Evolutionary conservation across 2,113 vertebrate genomes (phyloP).

Genomic region (Daubentonia madagascariensis): DNA sequence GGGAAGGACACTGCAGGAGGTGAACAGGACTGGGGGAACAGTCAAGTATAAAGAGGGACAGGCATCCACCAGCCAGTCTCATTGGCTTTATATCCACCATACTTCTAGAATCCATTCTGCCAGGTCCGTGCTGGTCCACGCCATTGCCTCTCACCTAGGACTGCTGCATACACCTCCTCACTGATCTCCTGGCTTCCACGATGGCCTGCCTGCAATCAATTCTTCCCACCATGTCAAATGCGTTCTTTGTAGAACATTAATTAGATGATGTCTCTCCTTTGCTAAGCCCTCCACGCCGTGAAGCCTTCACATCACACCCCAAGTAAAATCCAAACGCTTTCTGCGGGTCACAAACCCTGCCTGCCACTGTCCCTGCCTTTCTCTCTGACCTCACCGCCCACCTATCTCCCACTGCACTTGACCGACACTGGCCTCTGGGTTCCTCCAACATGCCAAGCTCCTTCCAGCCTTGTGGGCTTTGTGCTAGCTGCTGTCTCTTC

Average conservation of each 20-base stretch:
- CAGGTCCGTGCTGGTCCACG: accelerated
- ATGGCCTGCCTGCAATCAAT: neutral
- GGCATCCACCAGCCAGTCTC: neutral
- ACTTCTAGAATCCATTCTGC: neutral
- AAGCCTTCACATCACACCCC: neutral
- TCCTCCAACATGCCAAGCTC: neutral
- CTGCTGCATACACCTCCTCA: neutral
- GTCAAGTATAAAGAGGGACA: neutral
- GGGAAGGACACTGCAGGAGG: neutral
- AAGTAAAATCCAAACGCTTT: neutral
- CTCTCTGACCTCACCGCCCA: neutral
- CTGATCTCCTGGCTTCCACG: neutral
- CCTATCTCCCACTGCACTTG: neutral
- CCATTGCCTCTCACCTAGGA: neutral
- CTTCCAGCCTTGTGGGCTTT: neutral
- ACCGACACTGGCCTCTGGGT: accelerated
- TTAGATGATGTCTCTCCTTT: neutral
- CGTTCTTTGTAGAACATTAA: neutral
- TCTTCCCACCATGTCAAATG: neutral
- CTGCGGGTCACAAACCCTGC: neutral
- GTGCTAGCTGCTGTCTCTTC: neutral
- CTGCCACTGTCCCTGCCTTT: neutral
- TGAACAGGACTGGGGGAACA: neutral
- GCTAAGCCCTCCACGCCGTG: neutral
- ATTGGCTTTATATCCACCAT: neutral